A percentile compares a stretch with the other conserved stretches of the same genome.
Evolutionary conservation across 2,113 vertebrate genomes (phyloP).

Genomic region (Azemiops feae): DNA sequence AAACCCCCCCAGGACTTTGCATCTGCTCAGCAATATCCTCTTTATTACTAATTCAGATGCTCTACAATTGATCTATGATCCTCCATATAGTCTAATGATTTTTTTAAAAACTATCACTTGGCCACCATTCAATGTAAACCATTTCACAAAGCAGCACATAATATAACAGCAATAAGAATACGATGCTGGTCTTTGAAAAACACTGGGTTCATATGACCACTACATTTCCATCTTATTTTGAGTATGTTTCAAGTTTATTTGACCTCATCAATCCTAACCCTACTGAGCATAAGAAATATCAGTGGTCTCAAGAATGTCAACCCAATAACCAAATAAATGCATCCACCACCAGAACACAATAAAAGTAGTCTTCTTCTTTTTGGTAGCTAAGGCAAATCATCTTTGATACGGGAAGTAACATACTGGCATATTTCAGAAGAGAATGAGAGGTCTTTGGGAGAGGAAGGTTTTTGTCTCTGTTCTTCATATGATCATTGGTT

Average conservation of each 20-base stretch:
- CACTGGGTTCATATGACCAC: background rate
- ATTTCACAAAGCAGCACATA: background rate
- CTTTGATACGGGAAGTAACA: background rate
- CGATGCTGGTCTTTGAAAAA: background rate
- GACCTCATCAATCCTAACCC: background rate
- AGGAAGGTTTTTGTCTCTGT: background rate
- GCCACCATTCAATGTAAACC: background rate
- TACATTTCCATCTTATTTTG: background rate
- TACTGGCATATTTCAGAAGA: background rate
- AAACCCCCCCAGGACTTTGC: background rate
- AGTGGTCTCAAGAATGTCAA: background rate
- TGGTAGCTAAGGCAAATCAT: background rate
- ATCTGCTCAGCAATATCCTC: background rate
- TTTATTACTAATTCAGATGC: background rate
- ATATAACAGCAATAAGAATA: background rate
- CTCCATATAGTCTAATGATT: background rate
- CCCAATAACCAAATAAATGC: background rate
- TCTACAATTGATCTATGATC: background rate
- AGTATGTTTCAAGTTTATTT: background rate
- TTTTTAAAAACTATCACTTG: background rate
- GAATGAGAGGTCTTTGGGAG: background rate
- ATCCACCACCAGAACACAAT: background rate
- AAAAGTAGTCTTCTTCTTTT: background rate
- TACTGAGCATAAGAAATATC: background rate
- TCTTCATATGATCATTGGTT: background rate